Base-by-base conservation (phyloP, 2,113 vertebrate species). In the Telmatochromis sp. region DNA sequence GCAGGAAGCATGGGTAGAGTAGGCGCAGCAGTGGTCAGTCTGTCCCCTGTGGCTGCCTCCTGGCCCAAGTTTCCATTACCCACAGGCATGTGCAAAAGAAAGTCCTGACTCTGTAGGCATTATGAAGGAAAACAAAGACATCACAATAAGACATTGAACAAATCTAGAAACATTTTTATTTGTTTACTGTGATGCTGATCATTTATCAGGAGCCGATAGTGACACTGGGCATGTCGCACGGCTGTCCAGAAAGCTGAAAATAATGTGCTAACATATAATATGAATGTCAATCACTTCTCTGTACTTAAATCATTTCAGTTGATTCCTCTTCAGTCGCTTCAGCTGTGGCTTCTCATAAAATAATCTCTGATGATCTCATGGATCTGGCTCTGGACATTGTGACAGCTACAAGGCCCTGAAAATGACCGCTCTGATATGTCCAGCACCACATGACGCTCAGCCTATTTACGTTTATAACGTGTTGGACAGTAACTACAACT, bases 41-140 rank as follows among this genome's bases (percentile, higher is more conserved):
- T 96, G 90, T 97, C 97, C 51, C 95, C 95, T 15, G 96, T 89
- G 26, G 96, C 94, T 7, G 96, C 94, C 80, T 98, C 98, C 55
- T 97, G 97, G 87, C 96, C 97, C 14, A 98, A 94, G 89, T 95
- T 96, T 71, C 97, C 97, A 89, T 97, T 98, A 86, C 96, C 97
- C 92, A 98, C 93, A 14, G 98, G 97, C 95, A 98, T 96, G 93
- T 98, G 98, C 93, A 99, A 96, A 92, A 99, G 97, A 87, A 98
- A 99, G 95, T 99, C 98, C 95, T 98, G 98, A 94, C 96, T 97
- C 98, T 99, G 89, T 87, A 33, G 47, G n/a, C 55, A 84, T 79
- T 17, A 51, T 15, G 10, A 82, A 60, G 10, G 1, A 47, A 65
- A 13, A 33, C 51, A 42, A 80, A 35, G 4, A 57, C 50, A 31